Evolutionary conservation across 2,797 vertebrate genomes (phyloP), one percentile per base, ranked within the genome.

Genomic region (Falco concolor): DNA sequence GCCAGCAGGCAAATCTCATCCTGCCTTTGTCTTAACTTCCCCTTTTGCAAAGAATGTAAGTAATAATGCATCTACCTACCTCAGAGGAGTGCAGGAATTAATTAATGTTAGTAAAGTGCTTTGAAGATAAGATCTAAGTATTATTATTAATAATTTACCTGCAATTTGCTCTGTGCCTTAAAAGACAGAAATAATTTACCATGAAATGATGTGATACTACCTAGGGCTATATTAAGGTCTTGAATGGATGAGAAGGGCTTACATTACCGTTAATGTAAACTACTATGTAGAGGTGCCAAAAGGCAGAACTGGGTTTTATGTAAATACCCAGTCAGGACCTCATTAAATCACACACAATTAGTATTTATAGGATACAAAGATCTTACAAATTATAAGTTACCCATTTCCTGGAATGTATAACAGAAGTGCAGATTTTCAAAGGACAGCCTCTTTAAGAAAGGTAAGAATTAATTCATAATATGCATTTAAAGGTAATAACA

Each of bases 91-190:
- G 5, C 78, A 89, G 81, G 79, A 94, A 94, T 96, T 97, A 97
- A 97, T 97, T 97, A 97, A 93, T 95, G 84, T 91, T 95, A 95
- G 94, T 85, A 94, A 96, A 95, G 72, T 84, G 84, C 94, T 97
- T 97, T 97, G 95, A 97, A 97, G 96, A 93, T 96, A 95, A 95
- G 95, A 97, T 97, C 95, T 95, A 95, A 96, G 96, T 95, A 91
- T 94, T 96, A 85, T 95, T 96, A 96, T 97, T 94, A 97, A 97
- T 97, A 97, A 97, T 97, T 97, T 96, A 97, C 91, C 91, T 95
- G 80, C 88, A 94, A 97, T 97, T 97, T 97, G 95, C 89, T 95
- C 93, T 87, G 45, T 96, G 84, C 79, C 94, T 96, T 95, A 95
- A 92, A 97, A 97, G 95, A 95, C 87, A 97, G 95, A 95, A 97